These are phyloP conservation scores for Chelonus insularis DNA, from an alignment of 1,140 invertebrate genomes.

Conservation along the genomic window DNA sequence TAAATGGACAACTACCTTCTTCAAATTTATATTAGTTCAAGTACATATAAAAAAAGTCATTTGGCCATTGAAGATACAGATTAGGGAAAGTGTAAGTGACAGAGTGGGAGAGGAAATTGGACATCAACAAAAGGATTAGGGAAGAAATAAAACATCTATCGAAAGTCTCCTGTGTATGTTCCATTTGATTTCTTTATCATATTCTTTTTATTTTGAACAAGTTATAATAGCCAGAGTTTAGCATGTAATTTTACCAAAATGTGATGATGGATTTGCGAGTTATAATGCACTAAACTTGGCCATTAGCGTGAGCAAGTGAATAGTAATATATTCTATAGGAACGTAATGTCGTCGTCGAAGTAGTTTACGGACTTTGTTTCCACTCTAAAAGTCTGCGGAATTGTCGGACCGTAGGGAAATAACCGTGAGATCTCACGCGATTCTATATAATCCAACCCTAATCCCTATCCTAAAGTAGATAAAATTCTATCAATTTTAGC, in stretches of 20 bases:
- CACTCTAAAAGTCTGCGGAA: background rate
- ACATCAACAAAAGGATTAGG: too few relatives aligned
- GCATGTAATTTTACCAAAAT: background rate
- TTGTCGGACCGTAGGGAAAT: background rate
- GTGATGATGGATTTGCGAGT: slow-evolving; percentile 10
- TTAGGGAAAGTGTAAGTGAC: too few relatives aligned
- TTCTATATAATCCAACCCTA: background rate
- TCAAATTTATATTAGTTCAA: too few relatives aligned
- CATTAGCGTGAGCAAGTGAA: slow-evolving; percentile 16
- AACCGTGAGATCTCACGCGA: background rate
- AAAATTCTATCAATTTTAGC: too few relatives aligned
- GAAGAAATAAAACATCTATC: too few relatives aligned
- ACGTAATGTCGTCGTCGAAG: slow-evolving; percentile 9
- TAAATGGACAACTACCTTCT: too few relatives aligned
- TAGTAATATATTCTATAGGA: slow-evolving; percentile 7
- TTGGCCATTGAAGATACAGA: too few relatives aligned
- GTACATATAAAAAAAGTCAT: too few relatives aligned
- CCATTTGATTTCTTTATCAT: background rate
- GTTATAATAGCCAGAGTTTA: background rate
- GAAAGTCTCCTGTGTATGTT: too few relatives aligned
- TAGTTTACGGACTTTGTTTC: slow-evolving; percentile 16
- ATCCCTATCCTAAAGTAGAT: background rate
- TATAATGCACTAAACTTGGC: slow-evolving; percentile 19
- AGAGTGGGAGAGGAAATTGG: too few relatives aligned
- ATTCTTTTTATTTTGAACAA: background rate